Conservation (phyloP, 2,888 invertebrate species). For the Lingula anatina region DNA sequence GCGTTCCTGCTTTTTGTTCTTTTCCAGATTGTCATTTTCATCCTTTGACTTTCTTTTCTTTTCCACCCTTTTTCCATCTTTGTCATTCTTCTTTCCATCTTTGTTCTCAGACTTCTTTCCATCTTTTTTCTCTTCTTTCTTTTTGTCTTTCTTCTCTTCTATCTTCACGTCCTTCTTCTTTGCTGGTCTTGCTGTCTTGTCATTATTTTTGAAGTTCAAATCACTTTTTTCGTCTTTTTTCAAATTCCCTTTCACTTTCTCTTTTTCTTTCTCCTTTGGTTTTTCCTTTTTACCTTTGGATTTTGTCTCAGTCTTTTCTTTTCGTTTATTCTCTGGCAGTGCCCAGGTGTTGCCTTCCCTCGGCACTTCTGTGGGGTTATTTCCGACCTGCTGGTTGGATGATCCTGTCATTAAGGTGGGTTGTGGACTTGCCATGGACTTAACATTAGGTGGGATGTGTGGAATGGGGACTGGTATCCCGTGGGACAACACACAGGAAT, state of each 20-base stretch:
- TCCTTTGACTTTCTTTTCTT: background rate
- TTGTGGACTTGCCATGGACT: no score
- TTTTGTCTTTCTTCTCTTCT: background rate
- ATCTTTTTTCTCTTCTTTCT: constrained; percentile 4
- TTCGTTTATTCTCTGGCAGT: constrained; percentile 1
- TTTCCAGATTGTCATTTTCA: background rate
- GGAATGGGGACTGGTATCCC: background rate
- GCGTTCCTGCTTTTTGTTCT: constrained; percentile 10
- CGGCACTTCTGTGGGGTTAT: background rate
- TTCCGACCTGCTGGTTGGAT: background rate
- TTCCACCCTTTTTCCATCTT: background rate
- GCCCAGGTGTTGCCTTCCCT: background rate
- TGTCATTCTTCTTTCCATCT: constrained; percentile 5
- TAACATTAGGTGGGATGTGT: no score
- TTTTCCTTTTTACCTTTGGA: background rate
- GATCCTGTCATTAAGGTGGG: background rate
- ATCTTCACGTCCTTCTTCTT: constrained; percentile 7
- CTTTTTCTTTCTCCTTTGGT: background rate
- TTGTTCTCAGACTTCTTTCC: constrained; percentile 5
- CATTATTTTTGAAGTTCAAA: background rate
- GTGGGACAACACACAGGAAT: background rate
- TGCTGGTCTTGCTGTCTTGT: background rate
- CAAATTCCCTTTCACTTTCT: constrained; percentile 5
- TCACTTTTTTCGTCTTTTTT: constrained; percentile 4
- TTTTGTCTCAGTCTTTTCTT: background rate